Conservation (phyloP, 2,113 vertebrate species). For the Corythornis madagascariensis region DNA sequence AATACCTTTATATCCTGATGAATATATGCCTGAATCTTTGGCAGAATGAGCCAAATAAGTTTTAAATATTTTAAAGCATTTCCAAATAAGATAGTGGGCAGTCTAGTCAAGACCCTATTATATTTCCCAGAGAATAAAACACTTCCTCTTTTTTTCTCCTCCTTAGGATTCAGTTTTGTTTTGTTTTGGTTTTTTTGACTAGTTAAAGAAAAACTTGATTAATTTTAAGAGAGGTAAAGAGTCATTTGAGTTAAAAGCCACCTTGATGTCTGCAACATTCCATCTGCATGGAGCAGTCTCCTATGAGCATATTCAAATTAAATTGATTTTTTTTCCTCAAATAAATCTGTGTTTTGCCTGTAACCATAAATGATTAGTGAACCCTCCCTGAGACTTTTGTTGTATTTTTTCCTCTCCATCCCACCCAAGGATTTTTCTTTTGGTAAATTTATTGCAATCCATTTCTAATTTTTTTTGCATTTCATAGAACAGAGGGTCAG, state of each 20-base stretch:
- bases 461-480: not conserved
- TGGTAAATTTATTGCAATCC: not conserved
- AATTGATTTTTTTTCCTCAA: too few species aligned
- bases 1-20: constrained; percentile 6
- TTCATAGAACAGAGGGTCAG: not conserved
- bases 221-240: not conserved
- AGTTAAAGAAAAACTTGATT: not conserved
- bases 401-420: too few species aligned
- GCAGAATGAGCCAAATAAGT: constrained; percentile 14
- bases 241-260: not conserved
- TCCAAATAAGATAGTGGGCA: not conserved
- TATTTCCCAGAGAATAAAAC: not conserved
- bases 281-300: not conserved
- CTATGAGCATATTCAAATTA: too few species aligned
- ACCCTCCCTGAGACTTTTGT: too few species aligned
- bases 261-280: not conserved
- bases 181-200: not conserved
- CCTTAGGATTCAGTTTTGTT: not conserved
- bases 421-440: not conserved
- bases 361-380: too few species aligned
- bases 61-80: constrained; percentile 52
- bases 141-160: not conserved
- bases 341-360: too few species aligned
- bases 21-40: not conserved
- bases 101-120: not conserved